Base-by-base conservation (phyloP, 2,797 vertebrate genomes). In the Siniperca scherzeri region DNA sequence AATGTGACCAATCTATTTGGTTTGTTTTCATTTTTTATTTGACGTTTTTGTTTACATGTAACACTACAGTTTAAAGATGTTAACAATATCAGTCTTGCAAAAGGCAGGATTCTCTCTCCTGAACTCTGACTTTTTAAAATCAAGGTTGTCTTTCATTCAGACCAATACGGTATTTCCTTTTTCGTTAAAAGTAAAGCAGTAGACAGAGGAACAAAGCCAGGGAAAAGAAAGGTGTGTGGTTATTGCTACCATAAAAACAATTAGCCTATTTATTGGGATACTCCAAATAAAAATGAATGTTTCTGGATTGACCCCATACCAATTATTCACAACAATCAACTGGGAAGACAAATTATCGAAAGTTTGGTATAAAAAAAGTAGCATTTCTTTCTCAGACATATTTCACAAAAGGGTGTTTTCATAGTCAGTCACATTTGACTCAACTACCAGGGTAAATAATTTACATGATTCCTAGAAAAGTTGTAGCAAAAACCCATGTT, bases 391-490 rank as follows among this genome's bases (percentile, higher is more conserved):
- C n/a, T 46, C 9, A 59, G 14, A 30, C 14, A 53, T 27, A 38
- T 25, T 80, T 76, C 16, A 46, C 17, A 52, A 52, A 64, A 16
- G 27, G 9, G 3, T 36, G 6, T 21, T 62, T 53, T 77, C 44
- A 74, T 2, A 60, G 57, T 19, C 30, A 21, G 14, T 80, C 70
- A 79, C n/a, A 73, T 36, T 59, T 48, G 4, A 33, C 9, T 67
- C 10, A 59, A 70, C 38, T 67, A 40, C 27, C 4, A n/a, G 0
- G 50, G 33, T 68, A 64, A 82, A 70, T 76, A 40, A 64, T 69
- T 80, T n/a, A 69, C 22, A 82, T 14, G 8, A 64, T 74, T 33
- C 36, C 56, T 14, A 19, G 8, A 74, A 61, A 57, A 61, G 25
- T 16, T 59, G 19, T 3, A 48, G 40, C 13, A 77, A 74, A 76